Conservation (phyloP, 2,888 invertebrate species). For the Stramonita haemastoma region DNA sequence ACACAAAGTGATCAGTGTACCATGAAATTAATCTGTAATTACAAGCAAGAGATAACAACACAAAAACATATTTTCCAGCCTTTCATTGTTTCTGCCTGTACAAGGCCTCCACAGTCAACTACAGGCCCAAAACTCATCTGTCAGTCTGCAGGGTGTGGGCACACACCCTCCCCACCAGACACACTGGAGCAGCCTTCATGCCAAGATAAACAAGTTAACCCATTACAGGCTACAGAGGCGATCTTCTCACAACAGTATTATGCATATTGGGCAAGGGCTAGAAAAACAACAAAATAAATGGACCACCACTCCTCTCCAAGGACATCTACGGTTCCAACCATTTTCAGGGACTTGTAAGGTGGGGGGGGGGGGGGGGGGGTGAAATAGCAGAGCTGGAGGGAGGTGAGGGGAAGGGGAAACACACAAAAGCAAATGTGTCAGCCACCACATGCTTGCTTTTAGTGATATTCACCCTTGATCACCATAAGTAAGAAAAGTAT, state of each 20-base stretch:
- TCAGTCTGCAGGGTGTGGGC: background rate
- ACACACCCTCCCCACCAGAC: background rate
- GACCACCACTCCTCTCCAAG: background rate
- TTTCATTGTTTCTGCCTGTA: background rate
- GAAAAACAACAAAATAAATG: slow-evolving; percentile 4
- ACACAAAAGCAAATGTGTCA: too few relatives aligned
- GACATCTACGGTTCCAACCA: slow-evolving; percentile 23
- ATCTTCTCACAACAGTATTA: slow-evolving; percentile 10
- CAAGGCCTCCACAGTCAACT: background rate
- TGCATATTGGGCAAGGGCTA: slow-evolving; percentile 24
- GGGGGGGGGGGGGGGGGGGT: too few relatives aligned
- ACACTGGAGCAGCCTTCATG: background rate
- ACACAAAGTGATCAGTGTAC: too few relatives aligned
- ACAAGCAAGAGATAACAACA: background rate
- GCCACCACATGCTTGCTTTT: too few relatives aligned
- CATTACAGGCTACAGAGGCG: background rate
- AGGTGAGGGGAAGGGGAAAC: too few relatives aligned
- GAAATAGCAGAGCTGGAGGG: too few relatives aligned
- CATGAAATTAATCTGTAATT: too few relatives aligned
- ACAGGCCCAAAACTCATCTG: background rate
- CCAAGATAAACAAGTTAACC: slow-evolving; percentile 24
- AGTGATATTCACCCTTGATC: too few relatives aligned
- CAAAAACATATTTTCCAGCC: background rate
- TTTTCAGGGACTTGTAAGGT: background rate
- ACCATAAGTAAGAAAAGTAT: too few relatives aligned